Evolutionary conservation across 2,113 vertebrate species (phyloP).

Genomic region (Suncus etruscus): DNA sequence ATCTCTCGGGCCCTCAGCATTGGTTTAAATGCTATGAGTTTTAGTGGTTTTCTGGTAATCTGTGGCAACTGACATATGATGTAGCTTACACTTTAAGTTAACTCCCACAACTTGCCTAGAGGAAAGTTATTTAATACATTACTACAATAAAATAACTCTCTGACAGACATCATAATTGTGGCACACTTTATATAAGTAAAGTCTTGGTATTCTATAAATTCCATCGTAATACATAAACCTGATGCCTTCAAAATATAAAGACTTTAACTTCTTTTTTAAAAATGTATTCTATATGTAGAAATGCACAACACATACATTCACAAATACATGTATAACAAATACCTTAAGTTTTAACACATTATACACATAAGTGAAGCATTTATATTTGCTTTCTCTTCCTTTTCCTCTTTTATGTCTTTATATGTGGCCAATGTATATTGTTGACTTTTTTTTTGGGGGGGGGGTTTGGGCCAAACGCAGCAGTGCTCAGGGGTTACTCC

Average conservation of each 20-base stretch:
- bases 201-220: neutral
- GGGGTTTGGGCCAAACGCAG: too few species aligned
- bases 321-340: neutral
- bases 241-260: neutral
- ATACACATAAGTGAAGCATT: neutral
- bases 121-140: neutral
- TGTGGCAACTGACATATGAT: neutral
- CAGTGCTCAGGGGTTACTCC: too few species aligned
- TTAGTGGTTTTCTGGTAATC: too few species aligned
- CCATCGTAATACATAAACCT: neutral
- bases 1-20: too few species aligned
- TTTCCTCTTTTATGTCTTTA: neutral
- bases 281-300: neutral
- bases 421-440: rapidly evolving
- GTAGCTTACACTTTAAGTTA: neutral
- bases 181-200: neutral
- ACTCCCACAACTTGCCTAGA: neutral
- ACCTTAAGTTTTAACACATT: neutral
- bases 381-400: neutral
- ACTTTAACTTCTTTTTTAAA: neutral
- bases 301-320: neutral
- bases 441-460: too few species aligned
- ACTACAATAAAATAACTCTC: neutral
- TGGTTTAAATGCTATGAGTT: too few species aligned
- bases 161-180: neutral